A percentile compares a stretch with the other conserved stretches of the same genome.
Conservation (phyloP, 2,113 vertebrate species). For the Bubo blakistoni region DNA sequence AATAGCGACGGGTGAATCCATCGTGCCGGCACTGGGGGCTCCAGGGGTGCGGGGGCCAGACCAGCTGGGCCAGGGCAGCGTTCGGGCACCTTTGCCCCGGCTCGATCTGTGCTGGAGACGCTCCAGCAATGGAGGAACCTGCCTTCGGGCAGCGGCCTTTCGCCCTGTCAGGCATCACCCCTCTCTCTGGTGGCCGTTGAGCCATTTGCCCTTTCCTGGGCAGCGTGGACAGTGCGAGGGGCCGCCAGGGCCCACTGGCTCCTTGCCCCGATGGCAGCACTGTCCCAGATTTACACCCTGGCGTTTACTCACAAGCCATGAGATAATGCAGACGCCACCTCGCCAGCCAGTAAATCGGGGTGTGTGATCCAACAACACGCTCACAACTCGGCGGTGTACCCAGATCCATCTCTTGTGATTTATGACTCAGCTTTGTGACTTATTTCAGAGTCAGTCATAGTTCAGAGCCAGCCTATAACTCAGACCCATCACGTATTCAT, state of each 20-base stretch:
- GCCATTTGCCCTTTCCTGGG: neutral
- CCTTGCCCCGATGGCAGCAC: neutral
- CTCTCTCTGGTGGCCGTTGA: neutral
- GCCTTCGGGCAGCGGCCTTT: neutral
- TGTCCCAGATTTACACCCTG: neutral
- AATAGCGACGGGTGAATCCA: neutral
- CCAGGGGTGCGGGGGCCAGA: neutral
- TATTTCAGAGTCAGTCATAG: constrained; percentile 34
- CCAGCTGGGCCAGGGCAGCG: neutral
- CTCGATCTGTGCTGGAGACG: neutral
- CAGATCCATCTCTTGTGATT: constrained; percentile 17
- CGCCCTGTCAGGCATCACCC: too few relatives aligned
- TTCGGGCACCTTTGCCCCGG: neutral
- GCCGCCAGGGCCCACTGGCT: neutral
- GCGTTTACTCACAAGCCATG: neutral
- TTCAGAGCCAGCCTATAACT: constrained; percentile 26
- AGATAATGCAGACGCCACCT: neutral
- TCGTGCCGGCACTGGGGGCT: neutral
- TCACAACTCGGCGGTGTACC: neutral
- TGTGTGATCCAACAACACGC: neutral
- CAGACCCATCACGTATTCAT: constrained; percentile 3
- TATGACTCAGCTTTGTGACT: constrained; percentile 15
- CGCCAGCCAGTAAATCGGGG: neutral
- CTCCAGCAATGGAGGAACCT: neutral
- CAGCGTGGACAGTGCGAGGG: neutral